Evolutionary conservation across 2,113 vertebrate species (phyloP).

Genomic region (Bostrychus sinensis): DNA sequence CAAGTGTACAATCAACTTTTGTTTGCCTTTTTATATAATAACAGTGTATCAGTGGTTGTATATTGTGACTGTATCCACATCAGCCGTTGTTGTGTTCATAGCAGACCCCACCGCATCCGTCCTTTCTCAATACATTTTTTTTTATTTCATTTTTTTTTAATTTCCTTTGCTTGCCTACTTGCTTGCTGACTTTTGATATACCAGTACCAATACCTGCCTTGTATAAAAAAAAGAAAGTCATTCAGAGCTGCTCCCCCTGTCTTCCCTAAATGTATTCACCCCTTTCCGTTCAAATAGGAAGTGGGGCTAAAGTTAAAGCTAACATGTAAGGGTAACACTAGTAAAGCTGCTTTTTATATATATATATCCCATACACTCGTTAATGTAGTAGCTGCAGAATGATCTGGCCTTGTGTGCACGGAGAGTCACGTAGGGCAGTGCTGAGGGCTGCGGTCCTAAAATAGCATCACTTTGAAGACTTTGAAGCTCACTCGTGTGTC

Average conservation of each 20-base stretch:
- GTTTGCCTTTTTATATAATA: slow-evolving; percentile 72
- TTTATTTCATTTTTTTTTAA: neutral
- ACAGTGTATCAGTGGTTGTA: slow-evolving; percentile 61
- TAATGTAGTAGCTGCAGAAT: neutral
- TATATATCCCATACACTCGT: slow-evolving; percentile 11
- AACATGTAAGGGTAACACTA: slow-evolving; percentile 13
- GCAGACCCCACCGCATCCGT: slow-evolving; percentile 32
- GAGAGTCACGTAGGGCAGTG: neutral
- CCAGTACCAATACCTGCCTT: slow-evolving; percentile 71
- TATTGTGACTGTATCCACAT: slow-evolving; percentile 59
- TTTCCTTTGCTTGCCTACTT: slow-evolving; percentile 40
- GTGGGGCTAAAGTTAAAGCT: slow-evolving; percentile 50
- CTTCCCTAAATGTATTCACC: slow-evolving; percentile 36
- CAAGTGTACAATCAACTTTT: slow-evolving; percentile 73
- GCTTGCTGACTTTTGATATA: slow-evolving; percentile 60
- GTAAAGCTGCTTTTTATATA: slow-evolving; percentile 57
- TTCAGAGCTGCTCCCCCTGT: slow-evolving; percentile 49
- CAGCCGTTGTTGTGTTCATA: slow-evolving; percentile 54
- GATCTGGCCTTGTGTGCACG: slow-evolving; percentile 41
- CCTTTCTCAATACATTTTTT: neutral
- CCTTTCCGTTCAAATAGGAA: slow-evolving; percentile 13
- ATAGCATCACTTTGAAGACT: neutral
- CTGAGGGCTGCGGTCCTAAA: neutral
- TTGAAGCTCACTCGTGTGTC: neutral
- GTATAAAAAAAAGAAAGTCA: slow-evolving; percentile 47